Evolutionary conservation across 1,140 invertebrate species (phyloP), one percentile per base, ranked within the genome.

Genomic region (Littorina saxatilis): DNA sequence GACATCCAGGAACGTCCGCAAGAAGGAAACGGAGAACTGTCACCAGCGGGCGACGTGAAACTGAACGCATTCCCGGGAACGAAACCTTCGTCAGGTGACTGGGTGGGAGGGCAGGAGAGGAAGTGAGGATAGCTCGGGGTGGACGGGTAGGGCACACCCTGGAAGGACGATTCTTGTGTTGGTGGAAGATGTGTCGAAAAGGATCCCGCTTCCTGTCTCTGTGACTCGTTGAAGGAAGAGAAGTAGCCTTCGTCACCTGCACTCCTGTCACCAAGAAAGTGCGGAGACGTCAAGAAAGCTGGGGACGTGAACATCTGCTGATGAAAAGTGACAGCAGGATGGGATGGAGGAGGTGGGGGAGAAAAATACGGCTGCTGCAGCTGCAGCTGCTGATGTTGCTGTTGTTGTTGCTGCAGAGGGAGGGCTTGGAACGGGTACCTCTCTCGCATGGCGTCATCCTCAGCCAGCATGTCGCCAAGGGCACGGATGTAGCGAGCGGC

Each of bases 401-500:
- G 58, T 4, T 61, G 58, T 9, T 47, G 43, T 5, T 47, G 43
- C 7, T 47, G 43, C 7, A 9, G 43, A 47, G 5, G 43, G 20
- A 61, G 20, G 15, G 70, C 2, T n/a, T n/a, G n/a, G n/a, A n/a
- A n/a, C 4, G 70, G 70, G 70, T 73, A 73, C 40, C 5, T 50
- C 23, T 11, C 40, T 23, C 40, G 4, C 29, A 20, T 47, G 9
- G 70, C 43, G 40, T 73, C 39, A n/a, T 73, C 70, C n/a, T 47
- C 40, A 3, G 89, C 32, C 4, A 99, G 93, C 23, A 99, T 92
- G 90, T 99, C 97, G 66, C 96, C 95, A 96, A 99, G 98, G 91
- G 99, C 98, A 52, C 96, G 95, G 85, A 99, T 99, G 92, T 99
- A 99, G 17, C 97, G 98, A 85, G 99, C 99, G 13, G 98, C 98